A percentile compares a stretch with the other conserved stretches of the same genome.
Conservation (phyloP, 2,797 vertebrate species). For the Erithacus rubecula region DNA sequence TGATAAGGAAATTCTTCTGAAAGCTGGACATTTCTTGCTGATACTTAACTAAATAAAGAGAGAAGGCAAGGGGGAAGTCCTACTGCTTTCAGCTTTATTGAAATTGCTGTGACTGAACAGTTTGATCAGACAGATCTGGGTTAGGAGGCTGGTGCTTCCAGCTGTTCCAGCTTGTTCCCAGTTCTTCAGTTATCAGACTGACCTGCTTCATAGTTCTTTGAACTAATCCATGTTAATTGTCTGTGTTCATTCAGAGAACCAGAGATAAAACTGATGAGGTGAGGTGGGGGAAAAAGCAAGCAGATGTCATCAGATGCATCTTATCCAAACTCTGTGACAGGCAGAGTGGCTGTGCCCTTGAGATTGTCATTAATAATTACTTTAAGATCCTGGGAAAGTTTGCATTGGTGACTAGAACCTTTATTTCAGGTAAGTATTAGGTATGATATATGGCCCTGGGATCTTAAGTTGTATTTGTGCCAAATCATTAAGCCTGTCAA, state of each 20-base stretch:
- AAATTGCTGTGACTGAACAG: neutral
- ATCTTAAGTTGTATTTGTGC: neutral
- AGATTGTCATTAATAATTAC: neutral
- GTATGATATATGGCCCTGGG: neutral
- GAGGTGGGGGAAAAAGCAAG: neutral
- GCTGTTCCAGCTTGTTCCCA: neutral
- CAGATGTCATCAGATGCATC: neutral
- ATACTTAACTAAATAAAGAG: neutral
- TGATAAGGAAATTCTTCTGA: neutral
- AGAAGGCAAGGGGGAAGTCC: neutral
- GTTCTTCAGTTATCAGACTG: neutral
- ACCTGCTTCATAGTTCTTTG: neutral
- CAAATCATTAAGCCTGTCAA: neutral
- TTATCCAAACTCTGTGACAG: neutral
- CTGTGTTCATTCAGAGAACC: neutral
- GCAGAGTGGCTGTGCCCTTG: neutral
- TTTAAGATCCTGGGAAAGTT: neutral
- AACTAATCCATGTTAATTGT: neutral
- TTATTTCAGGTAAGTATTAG: neutral
- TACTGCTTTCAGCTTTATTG: neutral
- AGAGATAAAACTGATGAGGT: neutral
- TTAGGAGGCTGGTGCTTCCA: conserved; percentile 32
- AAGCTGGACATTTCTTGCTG: neutral
- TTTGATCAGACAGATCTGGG: conserved; percentile 3
- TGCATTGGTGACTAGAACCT: neutral